Conservation (phyloP, 2,888 invertebrate species). For the Microctonus hyperodae region DNA sequence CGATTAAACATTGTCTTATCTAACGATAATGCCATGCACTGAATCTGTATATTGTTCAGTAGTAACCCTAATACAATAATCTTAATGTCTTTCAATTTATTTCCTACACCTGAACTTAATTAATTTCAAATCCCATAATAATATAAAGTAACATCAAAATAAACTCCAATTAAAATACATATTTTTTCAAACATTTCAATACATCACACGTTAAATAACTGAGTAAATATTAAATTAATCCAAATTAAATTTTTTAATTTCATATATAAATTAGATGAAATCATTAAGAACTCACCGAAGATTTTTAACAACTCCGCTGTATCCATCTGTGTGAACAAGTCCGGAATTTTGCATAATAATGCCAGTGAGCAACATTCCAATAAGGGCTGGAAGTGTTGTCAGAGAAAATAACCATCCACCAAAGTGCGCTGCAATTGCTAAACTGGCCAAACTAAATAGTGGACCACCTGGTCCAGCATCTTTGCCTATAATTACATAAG, state of each 20-base stretch:
- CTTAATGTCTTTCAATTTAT: conserved; percentile 16
- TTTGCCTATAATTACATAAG: conserved; percentile 78
- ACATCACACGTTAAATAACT: not conserved
- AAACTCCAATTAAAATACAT: not conserved
- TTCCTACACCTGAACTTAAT: conserved; percentile 29
- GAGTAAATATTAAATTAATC: not conserved
- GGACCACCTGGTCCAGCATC: conserved; percentile 86
- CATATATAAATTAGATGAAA: not conserved
- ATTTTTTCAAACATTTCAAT: too few species aligned
- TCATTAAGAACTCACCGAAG: conserved; percentile 68
- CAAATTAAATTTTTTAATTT: too few species aligned
- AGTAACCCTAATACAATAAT: conserved; percentile 10
- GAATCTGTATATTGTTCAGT: conserved; percentile 5
- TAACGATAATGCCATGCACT: not conserved
- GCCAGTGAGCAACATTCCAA: conserved; percentile 88
- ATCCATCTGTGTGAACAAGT: conserved; percentile 76
- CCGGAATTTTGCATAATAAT: conserved; percentile 78
- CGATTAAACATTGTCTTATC: conserved; percentile 13
- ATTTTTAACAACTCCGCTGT: conserved; percentile 72
- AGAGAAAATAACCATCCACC: conserved; percentile 83
- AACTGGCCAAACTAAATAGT: conserved; percentile 77
- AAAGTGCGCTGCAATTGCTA: conserved; percentile 80
- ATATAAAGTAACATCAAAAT: not conserved
- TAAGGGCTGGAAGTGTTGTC: conserved; percentile 82
- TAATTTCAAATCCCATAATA: conserved; percentile 24